Percentiles rank a stretch among this genome's conserved stretches.
These are phyloP conservation scores for Phoebastria nigripes DNA, from an alignment of 2,797 vertebrate genomes.

Conservation along the genomic window DNA sequence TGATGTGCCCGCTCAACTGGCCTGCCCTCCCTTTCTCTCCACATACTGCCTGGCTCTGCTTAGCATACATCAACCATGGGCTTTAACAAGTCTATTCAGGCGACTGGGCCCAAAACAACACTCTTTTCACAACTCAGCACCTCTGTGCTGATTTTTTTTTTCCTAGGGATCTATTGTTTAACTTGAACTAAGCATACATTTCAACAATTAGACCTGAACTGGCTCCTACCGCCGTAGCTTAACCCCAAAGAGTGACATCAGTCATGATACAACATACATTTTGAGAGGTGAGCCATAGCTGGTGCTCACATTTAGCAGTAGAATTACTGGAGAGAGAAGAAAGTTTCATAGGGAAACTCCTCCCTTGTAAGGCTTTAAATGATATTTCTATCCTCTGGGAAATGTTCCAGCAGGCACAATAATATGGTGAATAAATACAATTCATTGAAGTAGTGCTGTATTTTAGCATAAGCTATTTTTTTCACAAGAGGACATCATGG, in stretches of 20 bases:
- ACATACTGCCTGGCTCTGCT: conserved; percentile 75
- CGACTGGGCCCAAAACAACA: conserved; percentile 80
- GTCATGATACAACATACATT: conserved; percentile 63
- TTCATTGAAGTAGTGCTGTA: neutral
- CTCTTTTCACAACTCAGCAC: conserved; percentile 84
- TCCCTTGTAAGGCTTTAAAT: neutral
- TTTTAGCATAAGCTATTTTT: neutral
- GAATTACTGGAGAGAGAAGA: neutral
- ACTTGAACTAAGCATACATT: conserved; percentile 78
- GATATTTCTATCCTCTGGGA: neutral
- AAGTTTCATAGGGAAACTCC: neutral
- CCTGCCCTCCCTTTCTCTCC: conserved; percentile 79
- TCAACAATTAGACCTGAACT: conserved; percentile 75
- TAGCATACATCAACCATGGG: conserved; percentile 89
- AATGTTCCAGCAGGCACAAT: neutral
- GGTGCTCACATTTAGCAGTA: neutral
- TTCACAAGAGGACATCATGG: neutral
- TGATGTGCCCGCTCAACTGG: conserved; percentile 82
- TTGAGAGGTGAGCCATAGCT: conserved; percentile 16
- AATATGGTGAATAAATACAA: neutral
- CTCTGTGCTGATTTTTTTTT: conserved; percentile 80
- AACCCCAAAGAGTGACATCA: conserved; percentile 77
- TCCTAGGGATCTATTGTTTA: conserved; percentile 80
- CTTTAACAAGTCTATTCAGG: conserved; percentile 97
- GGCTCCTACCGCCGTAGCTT: conserved; percentile 72